These are phyloP conservation scores for Rhipidura dahli DNA, from an alignment of 2,113 vertebrate genomes.

Conservation along the genomic window DNA sequence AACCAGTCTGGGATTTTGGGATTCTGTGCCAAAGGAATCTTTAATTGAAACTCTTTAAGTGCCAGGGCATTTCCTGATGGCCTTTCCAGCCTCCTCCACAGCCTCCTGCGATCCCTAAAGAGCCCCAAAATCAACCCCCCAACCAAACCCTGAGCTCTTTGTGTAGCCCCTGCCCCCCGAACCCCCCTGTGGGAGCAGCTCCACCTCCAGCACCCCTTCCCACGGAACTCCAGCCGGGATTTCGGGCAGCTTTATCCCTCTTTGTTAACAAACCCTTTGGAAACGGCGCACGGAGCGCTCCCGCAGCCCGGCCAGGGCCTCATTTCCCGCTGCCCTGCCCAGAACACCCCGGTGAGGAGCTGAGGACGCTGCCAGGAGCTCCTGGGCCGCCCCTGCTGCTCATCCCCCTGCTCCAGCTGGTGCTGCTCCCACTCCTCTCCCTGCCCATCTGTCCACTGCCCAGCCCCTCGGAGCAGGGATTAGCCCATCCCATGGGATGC, in stretches of 20 bases:
- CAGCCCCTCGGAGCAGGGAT: neutral
- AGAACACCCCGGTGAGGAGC: neutral
- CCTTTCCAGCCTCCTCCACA: neutral
- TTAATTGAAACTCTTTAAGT: neutral
- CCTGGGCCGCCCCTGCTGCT: neutral
- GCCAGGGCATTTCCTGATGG: neutral
- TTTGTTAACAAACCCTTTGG: neutral
- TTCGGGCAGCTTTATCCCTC: neutral
- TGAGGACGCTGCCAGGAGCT: neutral
- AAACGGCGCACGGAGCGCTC: fast-evolving
- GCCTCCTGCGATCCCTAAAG: neutral
- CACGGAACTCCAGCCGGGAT: fast-evolving
- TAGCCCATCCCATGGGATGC: neutral
- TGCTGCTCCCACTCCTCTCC: neutral
- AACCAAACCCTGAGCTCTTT: fast-evolving
- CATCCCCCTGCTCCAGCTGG: constrained; percentile 21
- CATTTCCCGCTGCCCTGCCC: neutral
- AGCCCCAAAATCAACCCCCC: neutral
- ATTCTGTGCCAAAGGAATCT: neutral
- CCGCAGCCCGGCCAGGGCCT: neutral
- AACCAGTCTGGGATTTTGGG: neutral
- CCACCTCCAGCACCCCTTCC: fast-evolving
- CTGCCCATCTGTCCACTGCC: constrained; percentile 18
- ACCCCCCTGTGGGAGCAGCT: neutral
- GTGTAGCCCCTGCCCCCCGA: neutral